Percentiles rank a stretch among this genome's conserved stretches.
Conservation (phyloP, 2,113 vertebrate species). For the Candoia aspera region DNA sequence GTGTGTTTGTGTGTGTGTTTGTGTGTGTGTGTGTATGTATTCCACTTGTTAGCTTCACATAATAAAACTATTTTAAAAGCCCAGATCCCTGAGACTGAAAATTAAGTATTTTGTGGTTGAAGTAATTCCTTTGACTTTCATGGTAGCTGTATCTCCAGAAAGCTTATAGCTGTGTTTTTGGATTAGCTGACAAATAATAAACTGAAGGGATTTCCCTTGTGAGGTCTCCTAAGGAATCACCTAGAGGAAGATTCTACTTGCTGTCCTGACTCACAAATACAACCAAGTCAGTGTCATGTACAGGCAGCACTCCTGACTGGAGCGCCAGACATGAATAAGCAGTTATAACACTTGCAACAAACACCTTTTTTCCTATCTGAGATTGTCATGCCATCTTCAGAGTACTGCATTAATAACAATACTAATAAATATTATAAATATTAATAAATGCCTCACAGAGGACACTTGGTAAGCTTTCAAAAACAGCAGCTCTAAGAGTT, state of each 20-base stretch:
- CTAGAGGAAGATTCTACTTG: not conserved
- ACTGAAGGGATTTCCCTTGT: not conserved
- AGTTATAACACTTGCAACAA: not conserved
- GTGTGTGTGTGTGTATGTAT: too few species aligned
- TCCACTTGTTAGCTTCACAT: not conserved
- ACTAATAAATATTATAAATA: too few species aligned
- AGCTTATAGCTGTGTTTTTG: not conserved
- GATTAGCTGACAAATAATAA: not conserved
- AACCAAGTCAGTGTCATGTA: not conserved
- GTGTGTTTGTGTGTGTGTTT: too few species aligned
- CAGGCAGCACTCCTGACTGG: not conserved
- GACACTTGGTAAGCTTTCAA: not conserved
- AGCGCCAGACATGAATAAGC: not conserved
- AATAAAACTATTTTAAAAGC: not conserved
- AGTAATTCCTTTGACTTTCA: not conserved
- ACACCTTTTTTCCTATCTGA: not conserved
- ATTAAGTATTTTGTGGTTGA: not conserved
- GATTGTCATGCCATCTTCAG: not conserved
- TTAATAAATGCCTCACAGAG: not conserved
- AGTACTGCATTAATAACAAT: not conserved
- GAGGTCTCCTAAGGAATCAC: not conserved
- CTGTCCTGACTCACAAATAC: not conserved
- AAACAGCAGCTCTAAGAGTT: not conserved
- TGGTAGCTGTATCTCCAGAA: not conserved
- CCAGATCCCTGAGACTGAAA: not conserved